phyloP scores from a whole-genome alignment of 2,113 vertebrate genomes.

The Calypte anna region DNA sequence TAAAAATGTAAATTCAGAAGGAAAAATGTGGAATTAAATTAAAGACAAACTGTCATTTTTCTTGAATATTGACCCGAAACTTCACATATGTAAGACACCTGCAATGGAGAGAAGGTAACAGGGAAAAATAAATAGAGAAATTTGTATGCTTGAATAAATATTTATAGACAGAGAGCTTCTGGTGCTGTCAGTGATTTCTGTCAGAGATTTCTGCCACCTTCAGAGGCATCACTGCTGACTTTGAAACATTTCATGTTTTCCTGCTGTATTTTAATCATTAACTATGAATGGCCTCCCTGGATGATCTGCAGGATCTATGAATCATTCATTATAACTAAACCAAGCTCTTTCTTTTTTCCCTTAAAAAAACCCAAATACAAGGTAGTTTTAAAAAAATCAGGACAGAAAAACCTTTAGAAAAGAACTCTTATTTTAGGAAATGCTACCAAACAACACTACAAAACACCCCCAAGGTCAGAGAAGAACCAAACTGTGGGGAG shows the following conservation, averaged over 20 bases:
- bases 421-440: neutral
- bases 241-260: constrained; percentile 35
- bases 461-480: neutral
- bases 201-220: neutral
- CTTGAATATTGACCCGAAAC: neutral
- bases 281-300: constrained; percentile 11
- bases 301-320: constrained; percentile 26
- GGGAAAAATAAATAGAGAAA: neutral
- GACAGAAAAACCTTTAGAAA: neutral
- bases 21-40: constrained; percentile 20
- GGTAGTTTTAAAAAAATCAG: neutral
- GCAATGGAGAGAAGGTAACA: neutral
- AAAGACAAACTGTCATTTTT: neutral
- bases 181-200: constrained; percentile 13
- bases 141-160: neutral
- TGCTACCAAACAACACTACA: neutral
- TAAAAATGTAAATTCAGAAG: neutral
- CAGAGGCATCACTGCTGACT: neutral
- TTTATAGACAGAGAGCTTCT: constrained; percentile 19
- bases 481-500: neutral
- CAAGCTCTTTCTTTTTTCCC: neutral
- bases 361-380: neutral
- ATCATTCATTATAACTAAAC: constrained; percentile 38
- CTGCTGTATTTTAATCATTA: constrained; percentile 37
- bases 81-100: neutral